A percentile compares a stretch with the other conserved stretches of the same genome.
Evolutionary conservation across 1,140 invertebrate genomes (phyloP).

Genomic region (Phocides pigmalion): DNA sequence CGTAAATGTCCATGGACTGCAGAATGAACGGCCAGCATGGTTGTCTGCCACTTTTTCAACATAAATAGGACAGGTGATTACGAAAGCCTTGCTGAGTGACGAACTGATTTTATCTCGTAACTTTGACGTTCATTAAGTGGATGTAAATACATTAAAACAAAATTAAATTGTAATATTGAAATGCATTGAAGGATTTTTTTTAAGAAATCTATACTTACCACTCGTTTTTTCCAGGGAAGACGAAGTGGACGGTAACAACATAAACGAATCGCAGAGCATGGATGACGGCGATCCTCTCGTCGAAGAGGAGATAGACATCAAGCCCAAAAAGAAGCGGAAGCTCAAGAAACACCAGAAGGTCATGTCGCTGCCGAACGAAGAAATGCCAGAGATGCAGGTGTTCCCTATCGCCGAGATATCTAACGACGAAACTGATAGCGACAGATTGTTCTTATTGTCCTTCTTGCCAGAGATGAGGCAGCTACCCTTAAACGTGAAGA

Average conservation of each 20-base stretch:
- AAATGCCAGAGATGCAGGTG: slow-evolving; percentile 61
- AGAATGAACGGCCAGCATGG: no score
- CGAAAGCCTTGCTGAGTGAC: no score
- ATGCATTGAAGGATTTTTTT: no score
- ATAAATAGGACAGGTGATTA: no score
- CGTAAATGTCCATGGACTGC: no score
- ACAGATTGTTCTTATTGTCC: slow-evolving; percentile 67
- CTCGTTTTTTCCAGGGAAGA: slow-evolving; percentile 44
- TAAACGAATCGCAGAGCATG: slow-evolving; percentile 11
- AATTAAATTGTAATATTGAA: no score
- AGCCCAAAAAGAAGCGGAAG: slow-evolving; percentile 41
- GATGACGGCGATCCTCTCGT: slow-evolving; percentile 30
- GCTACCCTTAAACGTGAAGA: slow-evolving; percentile 68
- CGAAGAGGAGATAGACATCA: slow-evolving; percentile 14
- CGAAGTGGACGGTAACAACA: slow-evolving; percentile 32
- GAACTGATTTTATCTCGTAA: no score
- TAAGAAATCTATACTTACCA: no score
- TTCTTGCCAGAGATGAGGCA: slow-evolving; percentile 72
- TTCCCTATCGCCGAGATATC: slow-evolving; percentile 49
- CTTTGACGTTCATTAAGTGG: no score
- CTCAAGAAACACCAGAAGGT: slow-evolving; percentile 39
- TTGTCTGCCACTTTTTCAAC: no score
- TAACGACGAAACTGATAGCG: slow-evolving; percentile 59
- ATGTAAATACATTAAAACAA: no score
- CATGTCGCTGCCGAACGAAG: slow-evolving; percentile 39